Conservation (phyloP, 1,140 invertebrate species). For the Drepana arcuata region DNA sequence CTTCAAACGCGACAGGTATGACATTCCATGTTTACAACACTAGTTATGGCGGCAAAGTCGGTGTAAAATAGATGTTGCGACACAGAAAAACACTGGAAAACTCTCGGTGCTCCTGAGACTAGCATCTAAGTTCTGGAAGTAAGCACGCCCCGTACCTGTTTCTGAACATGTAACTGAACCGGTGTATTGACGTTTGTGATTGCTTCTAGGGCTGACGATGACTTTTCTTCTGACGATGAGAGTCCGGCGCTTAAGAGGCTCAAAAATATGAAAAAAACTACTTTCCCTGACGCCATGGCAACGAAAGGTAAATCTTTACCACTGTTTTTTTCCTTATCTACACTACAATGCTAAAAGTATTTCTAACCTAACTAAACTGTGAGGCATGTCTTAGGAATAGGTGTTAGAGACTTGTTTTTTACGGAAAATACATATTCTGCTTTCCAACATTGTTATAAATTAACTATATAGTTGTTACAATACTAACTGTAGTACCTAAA, state of each 20-base stretch:
- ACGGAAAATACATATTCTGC: too few species aligned
- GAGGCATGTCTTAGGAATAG: too few species aligned
- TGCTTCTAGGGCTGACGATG: slow-evolving; percentile 49
- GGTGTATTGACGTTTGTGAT: not conserved
- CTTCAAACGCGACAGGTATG: slow-evolving; percentile 66
- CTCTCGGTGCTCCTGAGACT: slow-evolving; percentile 37
- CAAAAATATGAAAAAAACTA: slow-evolving; percentile 38
- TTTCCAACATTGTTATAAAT: too few species aligned
- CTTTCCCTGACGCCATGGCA: slow-evolving; percentile 37
- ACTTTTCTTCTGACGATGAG: slow-evolving; percentile 44
- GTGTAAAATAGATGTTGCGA: slow-evolving; percentile 20
- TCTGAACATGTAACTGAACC: too few species aligned
- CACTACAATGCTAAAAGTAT: not conserved
- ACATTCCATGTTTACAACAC: slow-evolving; percentile 63
- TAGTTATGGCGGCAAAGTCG: slow-evolving; percentile 66
- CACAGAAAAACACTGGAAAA: slow-evolving; percentile 15
- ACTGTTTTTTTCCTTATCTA: slow-evolving; percentile 1
- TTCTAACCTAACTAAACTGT: too few species aligned
- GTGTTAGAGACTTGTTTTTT: too few species aligned
- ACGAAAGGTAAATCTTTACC: slow-evolving; percentile 26
- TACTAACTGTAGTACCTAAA: too few species aligned
- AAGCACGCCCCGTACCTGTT: too few species aligned
- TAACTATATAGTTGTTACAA: too few species aligned
- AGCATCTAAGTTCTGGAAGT: slow-evolving; percentile 56
- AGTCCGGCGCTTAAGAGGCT: slow-evolving; percentile 39